These are phyloP conservation scores for Ophthalmolycus amberensis DNA, from an alignment of 2,113 vertebrate species.

Conservation along the genomic window DNA sequence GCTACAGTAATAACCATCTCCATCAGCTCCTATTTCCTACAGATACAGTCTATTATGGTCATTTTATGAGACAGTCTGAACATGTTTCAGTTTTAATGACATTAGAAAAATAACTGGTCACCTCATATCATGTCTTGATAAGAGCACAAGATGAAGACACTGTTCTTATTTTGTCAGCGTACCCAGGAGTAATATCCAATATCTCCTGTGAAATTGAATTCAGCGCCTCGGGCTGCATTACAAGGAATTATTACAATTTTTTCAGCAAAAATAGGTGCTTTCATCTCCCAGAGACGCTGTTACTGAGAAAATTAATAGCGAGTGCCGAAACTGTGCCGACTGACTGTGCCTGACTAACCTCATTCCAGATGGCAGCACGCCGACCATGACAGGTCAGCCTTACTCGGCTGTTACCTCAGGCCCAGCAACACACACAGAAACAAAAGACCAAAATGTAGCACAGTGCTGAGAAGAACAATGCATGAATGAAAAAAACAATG, in stretches of 20 bases:
- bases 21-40: neutral
- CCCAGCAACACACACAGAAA: conserved; percentile 8
- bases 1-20: neutral
- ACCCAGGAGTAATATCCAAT: neutral
- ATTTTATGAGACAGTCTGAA: neutral
- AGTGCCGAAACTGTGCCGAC: conserved; percentile 34
- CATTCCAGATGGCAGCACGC: conserved; percentile 48
- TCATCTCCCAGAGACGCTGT: neutral
- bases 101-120: neutral
- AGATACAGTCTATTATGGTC: neutral
- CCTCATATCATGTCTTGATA: neutral
- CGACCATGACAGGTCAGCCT: conserved; percentile 39
- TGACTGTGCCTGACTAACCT: conserved; percentile 46
- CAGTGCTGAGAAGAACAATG: neutral
- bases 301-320: conserved; percentile 19
- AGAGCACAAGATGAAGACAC: neutral
- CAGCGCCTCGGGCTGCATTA: neutral
- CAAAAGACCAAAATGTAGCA: neutral
- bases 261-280: conserved; percentile 23
- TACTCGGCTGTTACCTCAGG: conserved; percentile 38
- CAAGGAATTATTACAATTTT: neutral
- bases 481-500: neutral
- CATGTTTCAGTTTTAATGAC: neutral
- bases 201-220: conserved; percentile 9
- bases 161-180: neutral